Conservation (phyloP, 2,113 vertebrate species). For the Nycticryphes semicollaris region DNA sequence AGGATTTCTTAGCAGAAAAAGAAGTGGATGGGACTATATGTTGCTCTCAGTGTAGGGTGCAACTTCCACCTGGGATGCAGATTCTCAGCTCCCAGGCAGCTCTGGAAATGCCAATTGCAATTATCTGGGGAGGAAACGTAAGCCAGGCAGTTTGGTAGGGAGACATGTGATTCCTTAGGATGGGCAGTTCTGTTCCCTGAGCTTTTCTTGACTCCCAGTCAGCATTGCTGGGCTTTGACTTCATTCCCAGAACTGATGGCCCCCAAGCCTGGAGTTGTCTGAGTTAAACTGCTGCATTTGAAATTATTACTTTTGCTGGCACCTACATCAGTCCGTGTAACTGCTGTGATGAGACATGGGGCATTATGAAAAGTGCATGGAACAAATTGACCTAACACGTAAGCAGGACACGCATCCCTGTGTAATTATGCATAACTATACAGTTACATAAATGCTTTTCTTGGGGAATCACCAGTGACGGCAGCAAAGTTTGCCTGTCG, state of each 20-base stretch:
- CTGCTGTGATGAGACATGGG: neutral
- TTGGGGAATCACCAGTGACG: constrained; percentile 39
- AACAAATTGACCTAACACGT: neutral
- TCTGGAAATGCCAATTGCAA: neutral
- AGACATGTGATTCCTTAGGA: neutral
- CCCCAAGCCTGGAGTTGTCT: neutral
- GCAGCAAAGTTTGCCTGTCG: neutral
- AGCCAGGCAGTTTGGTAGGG: neutral
- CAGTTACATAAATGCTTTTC: constrained; percentile 53
- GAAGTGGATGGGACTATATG: neutral
- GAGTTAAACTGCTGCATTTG: neutral
- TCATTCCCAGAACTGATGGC: neutral
- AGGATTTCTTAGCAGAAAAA: constrained; percentile 12
- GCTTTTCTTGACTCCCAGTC: neutral
- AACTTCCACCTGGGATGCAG: neutral
- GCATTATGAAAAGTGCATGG: neutral
- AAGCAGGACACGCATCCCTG: neutral
- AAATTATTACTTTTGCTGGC: neutral
- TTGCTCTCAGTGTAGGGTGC: neutral
- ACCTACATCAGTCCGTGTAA: neutral
- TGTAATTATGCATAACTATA: constrained; percentile 17
- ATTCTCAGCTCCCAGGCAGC: neutral
- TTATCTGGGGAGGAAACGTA: neutral
- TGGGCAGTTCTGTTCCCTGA: neutral
- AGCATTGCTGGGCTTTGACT: neutral